phyloP scores from a whole-genome alignment of 2,888 invertebrate genomes.

The Ichneumoninae sp. region DNA sequence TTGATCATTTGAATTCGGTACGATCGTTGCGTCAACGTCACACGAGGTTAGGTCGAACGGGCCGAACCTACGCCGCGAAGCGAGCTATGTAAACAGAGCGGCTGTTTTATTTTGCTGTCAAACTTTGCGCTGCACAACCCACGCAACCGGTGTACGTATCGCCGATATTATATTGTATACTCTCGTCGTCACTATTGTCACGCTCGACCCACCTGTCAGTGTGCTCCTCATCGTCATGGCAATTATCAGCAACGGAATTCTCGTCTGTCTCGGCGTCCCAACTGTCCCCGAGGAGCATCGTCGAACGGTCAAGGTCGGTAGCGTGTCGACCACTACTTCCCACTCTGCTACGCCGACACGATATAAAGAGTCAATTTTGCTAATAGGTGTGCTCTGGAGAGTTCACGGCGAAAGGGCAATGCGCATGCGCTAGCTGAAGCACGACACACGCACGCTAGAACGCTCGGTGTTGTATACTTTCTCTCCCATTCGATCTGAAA shows the following conservation, averaged over 20 bases:
- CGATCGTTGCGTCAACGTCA: slow-evolving; percentile 25
- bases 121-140: background rate
- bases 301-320: slow-evolving; percentile 44
- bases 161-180: background rate
- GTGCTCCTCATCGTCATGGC: slow-evolving; percentile 54
- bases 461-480: background rate
- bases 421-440: background rate
- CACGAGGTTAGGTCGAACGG: slow-evolving; percentile 4
- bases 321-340: slow-evolving; percentile 12
- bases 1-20: slow-evolving; percentile 3
- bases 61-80: background rate
- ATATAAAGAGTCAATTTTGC: background rate
- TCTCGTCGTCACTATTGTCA: background rate
- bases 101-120: background rate
- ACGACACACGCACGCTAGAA: background rate
- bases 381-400: background rate
- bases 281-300: slow-evolving; percentile 60
- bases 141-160: background rate
- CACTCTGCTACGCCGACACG: background rate
- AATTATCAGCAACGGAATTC: slow-evolving; percentile 43
- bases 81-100: background rate
- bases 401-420: slow-evolving; percentile 4
- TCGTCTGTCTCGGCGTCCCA: slow-evolving; percentile 57
- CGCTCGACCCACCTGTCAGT: slow-evolving; percentile 57
- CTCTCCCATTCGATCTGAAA: background rate